phyloP scores from a whole-genome alignment of 2,113 vertebrate species.

The Gyps fulvus region DNA sequence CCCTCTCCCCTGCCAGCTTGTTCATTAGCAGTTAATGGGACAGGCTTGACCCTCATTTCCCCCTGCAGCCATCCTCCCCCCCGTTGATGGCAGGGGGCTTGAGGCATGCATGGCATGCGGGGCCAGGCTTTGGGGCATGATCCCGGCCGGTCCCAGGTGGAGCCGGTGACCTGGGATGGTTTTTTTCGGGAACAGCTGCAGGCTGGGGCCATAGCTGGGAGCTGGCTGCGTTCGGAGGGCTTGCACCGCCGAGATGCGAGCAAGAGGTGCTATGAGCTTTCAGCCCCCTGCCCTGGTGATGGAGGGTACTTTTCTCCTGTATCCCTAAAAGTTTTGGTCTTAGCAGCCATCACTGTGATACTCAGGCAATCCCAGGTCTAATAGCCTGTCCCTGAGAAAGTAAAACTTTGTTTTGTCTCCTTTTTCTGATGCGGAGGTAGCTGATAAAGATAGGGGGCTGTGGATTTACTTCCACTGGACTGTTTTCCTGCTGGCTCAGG shows the following conservation, averaged over 20 bases:
- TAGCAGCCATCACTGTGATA: not conserved
- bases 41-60: not conserved
- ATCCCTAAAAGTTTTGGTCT: not conserved
- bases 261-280: not conserved
- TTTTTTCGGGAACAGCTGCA: not conserved
- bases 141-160: not conserved
- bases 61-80: rapidly evolving
- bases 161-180: not conserved
- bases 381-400: not conserved
- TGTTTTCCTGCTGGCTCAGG: not conserved
- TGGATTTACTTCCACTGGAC: not conserved
- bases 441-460: not conserved
- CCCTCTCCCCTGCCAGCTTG: not conserved
- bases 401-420: not conserved
- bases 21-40: not conserved
- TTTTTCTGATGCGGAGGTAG: not conserved
- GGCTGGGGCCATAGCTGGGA: not conserved
- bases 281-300: not conserved
- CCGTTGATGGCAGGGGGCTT: not conserved
- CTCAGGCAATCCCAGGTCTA: not conserved
- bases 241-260: not conserved
- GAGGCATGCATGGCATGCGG: not conserved
- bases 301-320: not conserved
- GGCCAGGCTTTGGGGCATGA: not conserved
- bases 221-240: rapidly evolving